Percentiles rank a stretch among this genome's conserved stretches.
Conservation (phyloP, 2,888 invertebrate genomes). For the Crematogaster levior region DNA sequence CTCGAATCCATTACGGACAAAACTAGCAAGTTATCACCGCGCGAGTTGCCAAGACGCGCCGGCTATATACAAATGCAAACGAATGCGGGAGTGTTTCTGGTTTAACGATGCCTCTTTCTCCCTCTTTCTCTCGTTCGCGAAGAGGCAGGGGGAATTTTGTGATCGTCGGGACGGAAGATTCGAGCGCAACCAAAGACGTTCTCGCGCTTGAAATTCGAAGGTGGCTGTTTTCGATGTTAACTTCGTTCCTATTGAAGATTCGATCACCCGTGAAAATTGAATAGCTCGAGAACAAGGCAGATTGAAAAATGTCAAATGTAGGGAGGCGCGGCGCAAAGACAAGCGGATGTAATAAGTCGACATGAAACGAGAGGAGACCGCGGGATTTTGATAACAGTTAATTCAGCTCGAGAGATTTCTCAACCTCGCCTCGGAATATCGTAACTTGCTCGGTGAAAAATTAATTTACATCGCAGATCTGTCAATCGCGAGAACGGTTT, state of each 20-base stretch:
- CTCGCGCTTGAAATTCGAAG: constrained; percentile 47
- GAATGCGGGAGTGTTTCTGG: constrained; percentile 59
- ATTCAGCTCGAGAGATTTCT: constrained; percentile 18
- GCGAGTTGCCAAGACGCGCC: constrained; percentile 68
- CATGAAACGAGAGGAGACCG: background rate
- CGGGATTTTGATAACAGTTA: background rate
- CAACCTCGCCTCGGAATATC: background rate
- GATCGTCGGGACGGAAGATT: constrained; percentile 44
- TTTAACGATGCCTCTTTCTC: constrained; percentile 43
- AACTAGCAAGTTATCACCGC: constrained; percentile 71
- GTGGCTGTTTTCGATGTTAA: constrained; percentile 47
- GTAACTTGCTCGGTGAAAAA: background rate
- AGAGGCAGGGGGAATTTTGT: constrained; percentile 29
- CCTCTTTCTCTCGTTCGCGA: background rate
- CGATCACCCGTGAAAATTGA: constrained; percentile 51
- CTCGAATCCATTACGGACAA: constrained; percentile 72
- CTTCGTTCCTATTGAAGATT: constrained; percentile 44
- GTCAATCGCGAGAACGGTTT: constrained; percentile 8
- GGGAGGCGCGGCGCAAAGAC: background rate
- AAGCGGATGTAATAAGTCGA: constrained; percentile 27
- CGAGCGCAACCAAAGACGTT: constrained; percentile 36
- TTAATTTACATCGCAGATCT: constrained; percentile 7
- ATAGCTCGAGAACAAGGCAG: constrained; percentile 20
- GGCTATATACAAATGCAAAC: constrained; percentile 60
- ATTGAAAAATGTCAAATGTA: constrained; percentile 41